Conservation (phyloP, 1,140 invertebrate genomes). For the Calephelis virginiensis region DNA sequence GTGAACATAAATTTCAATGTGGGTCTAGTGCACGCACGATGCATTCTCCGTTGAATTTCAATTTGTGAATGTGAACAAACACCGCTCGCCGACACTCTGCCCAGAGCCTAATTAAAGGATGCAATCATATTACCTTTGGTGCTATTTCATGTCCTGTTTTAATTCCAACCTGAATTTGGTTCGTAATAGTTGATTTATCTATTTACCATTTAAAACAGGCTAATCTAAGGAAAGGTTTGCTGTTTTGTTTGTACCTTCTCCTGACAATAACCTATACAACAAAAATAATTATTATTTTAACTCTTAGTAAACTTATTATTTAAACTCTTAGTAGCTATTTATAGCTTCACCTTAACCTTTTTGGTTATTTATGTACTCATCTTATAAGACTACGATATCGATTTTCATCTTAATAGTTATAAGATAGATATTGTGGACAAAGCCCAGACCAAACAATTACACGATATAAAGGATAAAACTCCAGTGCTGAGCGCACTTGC, state of each 20-base stretch:
- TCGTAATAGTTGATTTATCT: too few relatives aligned
- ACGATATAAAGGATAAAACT: not conserved
- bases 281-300: too few relatives aligned
- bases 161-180: not conserved
- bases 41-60: constrained; percentile 53
- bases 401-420: too few relatives aligned
- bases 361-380: too few relatives aligned
- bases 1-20: constrained; percentile 22
- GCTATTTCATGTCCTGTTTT: not conserved
- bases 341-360: too few relatives aligned
- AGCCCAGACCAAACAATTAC: not conserved
- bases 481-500: not conserved
- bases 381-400: too few relatives aligned
- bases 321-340: too few relatives aligned
- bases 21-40: constrained; percentile 25
- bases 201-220: too few relatives aligned
- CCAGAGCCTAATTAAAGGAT: constrained; percentile 1
- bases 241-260: too few relatives aligned
- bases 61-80: constrained; percentile 33
- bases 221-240: too few relatives aligned
- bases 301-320: too few relatives aligned
- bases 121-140: constrained; percentile 5
- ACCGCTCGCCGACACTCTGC: constrained; percentile 7
- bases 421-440: not conserved
- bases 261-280: too few relatives aligned